phyloP scores from a whole-genome alignment of 2,888 invertebrate genomes.

The Raillietiella orientalis region DNA sequence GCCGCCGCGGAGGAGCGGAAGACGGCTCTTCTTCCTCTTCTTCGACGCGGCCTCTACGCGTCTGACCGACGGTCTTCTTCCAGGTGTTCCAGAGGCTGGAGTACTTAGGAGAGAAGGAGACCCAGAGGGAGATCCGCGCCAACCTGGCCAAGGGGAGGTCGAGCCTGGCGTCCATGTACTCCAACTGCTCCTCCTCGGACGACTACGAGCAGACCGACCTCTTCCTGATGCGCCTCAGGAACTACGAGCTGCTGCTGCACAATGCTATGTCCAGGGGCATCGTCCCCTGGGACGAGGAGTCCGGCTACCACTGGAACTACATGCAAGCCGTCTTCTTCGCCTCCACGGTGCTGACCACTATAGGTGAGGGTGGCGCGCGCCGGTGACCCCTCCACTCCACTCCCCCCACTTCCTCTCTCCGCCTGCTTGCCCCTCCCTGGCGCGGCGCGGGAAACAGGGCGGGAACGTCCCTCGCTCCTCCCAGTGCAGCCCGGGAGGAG shows the following conservation, averaged over 20 bases:
- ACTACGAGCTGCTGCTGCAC: constrained; percentile 22
- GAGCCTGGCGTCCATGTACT: constrained; percentile 17
- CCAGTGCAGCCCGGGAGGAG: no score
- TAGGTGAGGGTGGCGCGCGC: constrained; percentile 22
- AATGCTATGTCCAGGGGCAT: constrained; percentile 35
- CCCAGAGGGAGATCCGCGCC: constrained; percentile 17
- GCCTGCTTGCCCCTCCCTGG: not conserved
- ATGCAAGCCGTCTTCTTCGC: constrained; percentile 60
- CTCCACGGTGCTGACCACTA: constrained; percentile 62
- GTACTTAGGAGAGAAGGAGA: constrained; percentile 35
- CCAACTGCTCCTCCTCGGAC: constrained; percentile 23
- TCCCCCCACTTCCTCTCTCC: not conserved
- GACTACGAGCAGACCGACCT: constrained; percentile 12
- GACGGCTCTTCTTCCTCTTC: no score
- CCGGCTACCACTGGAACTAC: constrained; percentile 26
- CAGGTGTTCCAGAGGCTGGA: constrained; percentile 42
- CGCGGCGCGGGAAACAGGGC: no score
- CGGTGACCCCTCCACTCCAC: not conserved
- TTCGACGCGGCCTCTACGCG: no score
- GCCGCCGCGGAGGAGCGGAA: no score
- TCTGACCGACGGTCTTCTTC: no score
- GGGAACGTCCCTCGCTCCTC: no score
- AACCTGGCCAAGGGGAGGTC: constrained; percentile 17
- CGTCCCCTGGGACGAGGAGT: constrained; percentile 10
- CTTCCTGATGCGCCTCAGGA: constrained; percentile 2